Conservation (phyloP, 2,113 vertebrate genomes). For the Paracanthobrama guichenoti region DNA sequence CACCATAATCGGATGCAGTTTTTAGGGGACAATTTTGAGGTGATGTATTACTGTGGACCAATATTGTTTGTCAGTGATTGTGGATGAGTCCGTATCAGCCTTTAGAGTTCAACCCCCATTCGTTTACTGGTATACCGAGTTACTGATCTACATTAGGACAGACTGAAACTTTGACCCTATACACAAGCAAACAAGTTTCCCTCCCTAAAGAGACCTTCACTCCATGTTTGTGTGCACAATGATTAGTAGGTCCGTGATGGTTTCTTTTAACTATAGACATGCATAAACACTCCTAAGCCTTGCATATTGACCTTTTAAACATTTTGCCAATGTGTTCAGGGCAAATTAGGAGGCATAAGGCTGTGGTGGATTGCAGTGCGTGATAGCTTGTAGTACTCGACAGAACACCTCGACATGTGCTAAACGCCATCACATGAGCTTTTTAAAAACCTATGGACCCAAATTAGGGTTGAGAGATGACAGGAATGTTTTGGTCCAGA, state of each 20-base stretch:
- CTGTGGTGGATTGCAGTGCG: constrained; percentile 7
- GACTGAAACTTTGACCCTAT: constrained; percentile 48
- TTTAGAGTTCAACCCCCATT: constrained; percentile 28
- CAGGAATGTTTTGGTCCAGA: constrained; percentile 46
- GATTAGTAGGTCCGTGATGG: constrained; percentile 35
- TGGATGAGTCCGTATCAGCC: not conserved
- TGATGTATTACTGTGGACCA: not conserved
- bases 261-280: constrained; percentile 1
- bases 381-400: too few relatives aligned
- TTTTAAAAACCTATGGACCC: constrained; percentile 44
- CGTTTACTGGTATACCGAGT: constrained; percentile 37
- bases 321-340: constrained; percentile 11
- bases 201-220: constrained; percentile 52
- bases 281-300: not conserved
- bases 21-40: not conserved
- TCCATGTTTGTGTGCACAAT: constrained; percentile 49
- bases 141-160: constrained; percentile 23
- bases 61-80: constrained; percentile 28
- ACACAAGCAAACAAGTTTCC: constrained; percentile 23
- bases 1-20: not conserved
- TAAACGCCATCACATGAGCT: constrained; percentile 43
- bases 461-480: constrained; percentile 43
- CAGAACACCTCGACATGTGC: too few relatives aligned
- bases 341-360: constrained; percentile 1
- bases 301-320: not conserved